Evolutionary conservation across 2,888 invertebrate species (phyloP).

Genomic region (Drosophila incognita): DNA sequence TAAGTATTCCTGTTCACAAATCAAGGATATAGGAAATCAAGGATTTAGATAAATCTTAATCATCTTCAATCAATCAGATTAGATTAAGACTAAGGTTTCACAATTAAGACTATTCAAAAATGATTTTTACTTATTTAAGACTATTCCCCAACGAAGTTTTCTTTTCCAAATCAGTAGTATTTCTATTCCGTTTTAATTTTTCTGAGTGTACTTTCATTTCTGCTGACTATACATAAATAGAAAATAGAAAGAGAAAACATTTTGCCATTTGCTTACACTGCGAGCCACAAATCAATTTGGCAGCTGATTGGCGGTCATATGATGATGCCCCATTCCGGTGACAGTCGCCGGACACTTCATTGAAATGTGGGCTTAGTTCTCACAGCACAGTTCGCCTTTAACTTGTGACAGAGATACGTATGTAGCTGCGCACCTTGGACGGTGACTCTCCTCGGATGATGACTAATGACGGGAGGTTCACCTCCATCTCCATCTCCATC

Average conservation of each 20-base stretch:
- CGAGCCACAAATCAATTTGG: slow-evolving; percentile 66
- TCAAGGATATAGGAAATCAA: too few species aligned
- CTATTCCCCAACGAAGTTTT: background rate
- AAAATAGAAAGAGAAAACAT: slow-evolving; percentile 18
- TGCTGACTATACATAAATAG: slow-evolving; percentile 21
- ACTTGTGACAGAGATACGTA: slow-evolving; percentile 5
- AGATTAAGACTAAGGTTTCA: too few species aligned
- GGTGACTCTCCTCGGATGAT: slow-evolving; percentile 55
- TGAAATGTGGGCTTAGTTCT: slow-evolving; percentile 39
- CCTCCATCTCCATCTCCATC: background rate
- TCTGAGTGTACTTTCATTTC: slow-evolving; percentile 12
- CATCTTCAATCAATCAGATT: too few species aligned
- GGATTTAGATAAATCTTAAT: too few species aligned
- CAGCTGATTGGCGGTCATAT: slow-evolving; percentile 78
- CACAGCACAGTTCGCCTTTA: slow-evolving; percentile 6
- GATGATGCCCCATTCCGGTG: slow-evolving; percentile 56
- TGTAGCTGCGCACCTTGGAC: slow-evolving; percentile 33
- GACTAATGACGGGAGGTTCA: slow-evolving; percentile 48
- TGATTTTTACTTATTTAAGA: background rate
- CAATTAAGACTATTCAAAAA: background rate
- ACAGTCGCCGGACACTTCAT: slow-evolving; percentile 64
- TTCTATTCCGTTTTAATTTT: background rate
- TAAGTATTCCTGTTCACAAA: too few species aligned
- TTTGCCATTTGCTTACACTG: slow-evolving; percentile 19
- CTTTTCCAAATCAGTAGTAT: background rate